Evolutionary conservation across 2,797 vertebrate species (phyloP), one percentile per base, ranked within the genome.

Genomic region (Oryzias dopingdopingensis): DNA sequence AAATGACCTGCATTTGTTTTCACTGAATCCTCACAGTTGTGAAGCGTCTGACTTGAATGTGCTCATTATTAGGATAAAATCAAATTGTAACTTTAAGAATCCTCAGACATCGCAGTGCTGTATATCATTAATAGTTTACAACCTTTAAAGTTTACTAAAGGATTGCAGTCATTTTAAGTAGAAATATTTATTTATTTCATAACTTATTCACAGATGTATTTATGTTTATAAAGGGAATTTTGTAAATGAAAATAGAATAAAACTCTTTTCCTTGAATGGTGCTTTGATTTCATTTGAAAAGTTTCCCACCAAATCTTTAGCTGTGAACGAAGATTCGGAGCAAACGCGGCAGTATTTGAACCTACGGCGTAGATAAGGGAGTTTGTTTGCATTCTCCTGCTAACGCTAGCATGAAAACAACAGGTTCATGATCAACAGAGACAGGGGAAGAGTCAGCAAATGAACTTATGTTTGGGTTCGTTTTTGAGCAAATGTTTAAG

Each of bases 151-250:
- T 87, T 85, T 80, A 49, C 67, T 59, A 22, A 42, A 67, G 68
- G 23, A 56, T 29, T 42, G 42, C 37, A 52, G 17, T 18, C 12
- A 20, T 54, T 80, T 56, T 74, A 68, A 45, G 79, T 67, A 59
- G 49, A 82, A 65, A 49, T 51, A 59, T 49, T 63, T 74, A 87
- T 85, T 91, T 90, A 90, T 91, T 88, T 46, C 66, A 37, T 90
- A 90, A 89, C 55, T 89, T 88, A 89, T 89, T 88, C 44, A 49
- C 40, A 68, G 16, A 58, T 78, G 58, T 83, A 83, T 90, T 83
- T 88, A 86, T 88, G 79, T 79, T 73, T 83, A 54, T 83, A 44
- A 63, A 52, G 63, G 57, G 52, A 29, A 32, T 57, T 70, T 56
- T 68, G n/a, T 62, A 59, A 66, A 49, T 48, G 15, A 52, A 77